phyloP scores from a whole-genome alignment of 2,113 vertebrate species.

The Eleginops maclovinus region DNA sequence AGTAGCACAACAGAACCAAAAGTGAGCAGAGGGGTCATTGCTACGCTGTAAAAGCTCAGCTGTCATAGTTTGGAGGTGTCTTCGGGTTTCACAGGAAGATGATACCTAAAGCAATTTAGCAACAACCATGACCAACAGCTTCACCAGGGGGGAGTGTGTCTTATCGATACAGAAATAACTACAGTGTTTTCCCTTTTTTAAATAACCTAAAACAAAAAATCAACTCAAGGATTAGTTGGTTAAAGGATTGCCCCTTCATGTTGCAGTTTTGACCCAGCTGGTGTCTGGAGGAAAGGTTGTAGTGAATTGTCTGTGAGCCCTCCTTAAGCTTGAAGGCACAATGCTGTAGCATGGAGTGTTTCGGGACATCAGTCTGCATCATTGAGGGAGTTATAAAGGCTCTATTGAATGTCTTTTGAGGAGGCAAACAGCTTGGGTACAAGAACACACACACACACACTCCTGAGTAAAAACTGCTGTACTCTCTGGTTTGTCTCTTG shows the following conservation, averaged over 20 bases:
- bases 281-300: neutral
- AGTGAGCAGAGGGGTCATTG: neutral
- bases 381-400: constrained; percentile 35
- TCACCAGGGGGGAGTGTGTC: neutral
- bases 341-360: constrained; percentile 3
- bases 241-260: neutral
- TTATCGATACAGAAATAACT: neutral
- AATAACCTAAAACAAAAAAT: neutral
- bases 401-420: constrained; percentile 37
- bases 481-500: constrained; percentile 39
- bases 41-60: constrained; percentile 22
- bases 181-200: too few species aligned
- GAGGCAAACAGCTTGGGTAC: constrained; percentile 35
- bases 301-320: neutral
- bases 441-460: constrained; percentile 18
- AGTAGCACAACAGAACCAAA: neutral
- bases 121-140: constrained; percentile 2
- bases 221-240: neutral
- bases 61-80: constrained; percentile 48
- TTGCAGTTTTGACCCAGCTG: neutral
- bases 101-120: constrained; percentile 37
- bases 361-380: constrained; percentile 22
- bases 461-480: constrained; percentile 37
- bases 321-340: constrained; percentile 5
- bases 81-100: constrained; percentile 51